A percentile compares a stretch with the other conserved stretches of the same genome.
Conservation (phyloP, 2,797 vertebrate genomes). For the Chelon labrosus region DNA sequence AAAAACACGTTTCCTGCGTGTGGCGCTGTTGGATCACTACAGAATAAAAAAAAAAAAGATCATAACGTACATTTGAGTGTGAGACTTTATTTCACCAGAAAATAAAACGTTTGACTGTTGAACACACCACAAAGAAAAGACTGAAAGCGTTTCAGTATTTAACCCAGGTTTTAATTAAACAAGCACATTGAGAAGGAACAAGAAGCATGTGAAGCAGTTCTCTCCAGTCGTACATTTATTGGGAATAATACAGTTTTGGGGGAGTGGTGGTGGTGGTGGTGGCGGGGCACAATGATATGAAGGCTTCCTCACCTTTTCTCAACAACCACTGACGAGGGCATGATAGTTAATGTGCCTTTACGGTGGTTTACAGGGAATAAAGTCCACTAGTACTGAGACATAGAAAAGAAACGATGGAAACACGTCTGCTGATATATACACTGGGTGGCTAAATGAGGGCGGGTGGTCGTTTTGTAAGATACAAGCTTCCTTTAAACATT, state of each 20-base stretch:
- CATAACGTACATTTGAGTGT: background rate
- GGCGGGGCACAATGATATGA: slow-evolving; percentile 44
- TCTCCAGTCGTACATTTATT: slow-evolving; percentile 72
- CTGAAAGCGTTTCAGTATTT: slow-evolving; percentile 43
- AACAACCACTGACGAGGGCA: slow-evolving; percentile 22
- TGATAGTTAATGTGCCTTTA: slow-evolving; percentile 34
- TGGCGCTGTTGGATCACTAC: no score
- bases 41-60: no score
- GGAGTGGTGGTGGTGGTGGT: background rate
- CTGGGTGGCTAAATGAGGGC: slow-evolving; percentile 39
- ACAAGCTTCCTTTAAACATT: slow-evolving; percentile 21
- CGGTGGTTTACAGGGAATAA: slow-evolving; percentile 14
- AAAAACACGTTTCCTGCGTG: no score
- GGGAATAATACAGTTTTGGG: slow-evolving; percentile 38
- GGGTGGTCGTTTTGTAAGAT: slow-evolving; percentile 27
- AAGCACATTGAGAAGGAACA: slow-evolving; percentile 72
- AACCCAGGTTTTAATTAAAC: slow-evolving; percentile 78
- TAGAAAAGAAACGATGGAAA: slow-evolving; percentile 33
- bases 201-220: slow-evolving; percentile 57
- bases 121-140: slow-evolving; percentile 34
- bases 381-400: slow-evolving; percentile 33
- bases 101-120: background rate
- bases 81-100: no score
- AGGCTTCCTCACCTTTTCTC: slow-evolving; percentile 23
- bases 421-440: slow-evolving; percentile 40